Conservation (phyloP, 2,797 vertebrate species). For the Nannoperca australis region DNA sequence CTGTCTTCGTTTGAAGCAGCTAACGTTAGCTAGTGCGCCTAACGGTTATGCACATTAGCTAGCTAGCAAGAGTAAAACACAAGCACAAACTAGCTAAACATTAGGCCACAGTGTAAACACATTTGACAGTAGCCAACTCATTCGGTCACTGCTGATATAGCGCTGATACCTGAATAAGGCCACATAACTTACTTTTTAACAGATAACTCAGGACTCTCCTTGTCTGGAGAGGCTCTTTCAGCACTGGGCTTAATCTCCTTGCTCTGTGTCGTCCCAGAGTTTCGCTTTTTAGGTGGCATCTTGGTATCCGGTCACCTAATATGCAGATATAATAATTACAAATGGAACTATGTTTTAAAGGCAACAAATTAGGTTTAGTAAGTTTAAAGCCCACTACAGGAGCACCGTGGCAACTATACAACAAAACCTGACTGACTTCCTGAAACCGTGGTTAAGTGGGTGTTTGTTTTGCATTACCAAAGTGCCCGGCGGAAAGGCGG, state of each 20-base stretch:
- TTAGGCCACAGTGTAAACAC: not conserved
- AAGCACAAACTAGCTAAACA: not conserved
- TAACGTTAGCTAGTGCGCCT: slow-evolving; percentile 11
- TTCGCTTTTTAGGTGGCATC: slow-evolving; percentile 82
- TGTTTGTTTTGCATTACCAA: slow-evolving; percentile 45
- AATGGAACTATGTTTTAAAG: not conserved
- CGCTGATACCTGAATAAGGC: too few species aligned
- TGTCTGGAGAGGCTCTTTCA: slow-evolving; percentile 64
- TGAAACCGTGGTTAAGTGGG: slow-evolving; percentile 21
- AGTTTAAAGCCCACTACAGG: slow-evolving; percentile 71
- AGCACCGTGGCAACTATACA: slow-evolving; percentile 68
- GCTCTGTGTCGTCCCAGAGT: slow-evolving; percentile 63
- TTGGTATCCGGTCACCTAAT: not conserved
- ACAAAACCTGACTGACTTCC: slow-evolving; percentile 68
- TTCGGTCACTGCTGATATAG: rapidly evolving
- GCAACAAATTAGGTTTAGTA: not conserved
- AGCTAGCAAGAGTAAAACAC: slow-evolving; percentile 10
- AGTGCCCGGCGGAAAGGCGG: not conserved
- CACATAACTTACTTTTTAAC: slow-evolving; percentile 70
- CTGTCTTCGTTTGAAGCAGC: slow-evolving; percentile 3
- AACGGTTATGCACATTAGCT: slow-evolving; percentile 3
- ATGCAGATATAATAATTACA: slow-evolving; percentile 1
- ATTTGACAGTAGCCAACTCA: not conserved
- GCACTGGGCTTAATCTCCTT: slow-evolving; percentile 70
- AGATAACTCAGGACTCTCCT: slow-evolving; percentile 76